A percentile compares a stretch with the other conserved stretches of the same genome.
Conservation (phyloP, 2,113 vertebrate species). For the Danionella cerebrum region DNA sequence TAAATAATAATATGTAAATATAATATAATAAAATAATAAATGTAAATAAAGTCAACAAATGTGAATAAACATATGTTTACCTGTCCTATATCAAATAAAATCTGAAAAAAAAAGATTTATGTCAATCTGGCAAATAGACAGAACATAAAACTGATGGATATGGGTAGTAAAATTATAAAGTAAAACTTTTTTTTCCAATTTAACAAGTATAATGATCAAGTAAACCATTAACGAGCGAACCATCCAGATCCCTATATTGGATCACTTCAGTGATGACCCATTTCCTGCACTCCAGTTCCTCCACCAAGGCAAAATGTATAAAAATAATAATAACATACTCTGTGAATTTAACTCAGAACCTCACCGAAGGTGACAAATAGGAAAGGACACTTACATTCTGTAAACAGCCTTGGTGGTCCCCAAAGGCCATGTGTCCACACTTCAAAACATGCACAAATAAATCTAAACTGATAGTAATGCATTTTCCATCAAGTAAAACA, state of each 20-base stretch:
- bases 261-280: not conserved
- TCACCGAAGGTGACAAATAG: constrained; percentile 6
- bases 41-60: no score
- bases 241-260: not conserved
- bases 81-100: no score
- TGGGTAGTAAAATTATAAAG: no score
- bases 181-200: no score
- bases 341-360: not conserved
- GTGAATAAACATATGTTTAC: no score
- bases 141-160: no score
- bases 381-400: constrained; percentile 19
- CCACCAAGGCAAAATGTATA: not conserved
- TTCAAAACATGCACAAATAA: constrained; percentile 9
- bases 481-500: constrained; percentile 15
- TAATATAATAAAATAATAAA: no score
- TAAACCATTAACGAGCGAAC: not conserved
- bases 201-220: no score
- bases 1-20: no score
- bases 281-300: not conserved
- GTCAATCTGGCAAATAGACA: no score
- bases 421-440: not conserved
- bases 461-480: constrained; percentile 18
- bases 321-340: not conserved
- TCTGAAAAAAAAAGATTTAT: no score
- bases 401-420: constrained; percentile 22